Base-by-base conservation (phyloP, 2,888 invertebrate genomes). In the Schrankia costaestrigalis region DNA sequence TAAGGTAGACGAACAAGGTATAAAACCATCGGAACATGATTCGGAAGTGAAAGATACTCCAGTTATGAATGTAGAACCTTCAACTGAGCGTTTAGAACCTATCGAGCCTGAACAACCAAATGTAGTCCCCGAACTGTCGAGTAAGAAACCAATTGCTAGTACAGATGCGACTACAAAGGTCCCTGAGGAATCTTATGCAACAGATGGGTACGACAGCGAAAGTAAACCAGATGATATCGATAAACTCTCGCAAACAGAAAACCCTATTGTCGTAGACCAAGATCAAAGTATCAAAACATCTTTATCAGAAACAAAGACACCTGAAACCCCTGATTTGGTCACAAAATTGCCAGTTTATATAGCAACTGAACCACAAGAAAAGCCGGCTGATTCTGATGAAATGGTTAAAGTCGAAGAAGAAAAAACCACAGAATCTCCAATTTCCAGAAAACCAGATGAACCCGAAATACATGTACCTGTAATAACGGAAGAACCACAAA, bases 61-160 rank as follows among this genome's bases (percentile, higher is more conserved):
- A 17, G 35, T 9, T 56, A 52, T n/a, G 38, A 26, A 30, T 40
- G 40, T 35, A 38, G 37, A 32, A 30, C 26, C 30, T 24, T 27
- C 38, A 7, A 50, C 47, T n/a, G 41, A 50, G 13, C 26, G 24
- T 26, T 11, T 26, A 13, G 19, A 42, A 25, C 27, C 38, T n/a
- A n/a, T n/a, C n/a, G n/a, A n/a, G n/a, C n/a, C n/a, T n/a, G n/a
- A n/a, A n/a, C n/a, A n/a, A n/a, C n/a, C n/a, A n/a, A n/a, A n/a
- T n/a, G n/a, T n/a, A n/a, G n/a, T n/a, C n/a, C n/a, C n/a, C n/a
- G n/a, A n/a, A n/a, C n/a, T n/a, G n/a, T n/a, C n/a, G n/a, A n/a
- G n/a, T n/a, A n/a, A n/a, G 23, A 23, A 3, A 5, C 23, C 9
- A 23, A 11, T 11, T 4, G n/a, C 9, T n/a, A 21, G 6, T 3